Base-by-base conservation (phyloP, 2,888 invertebrate species). In the Hyppa rectilinea region DNA sequence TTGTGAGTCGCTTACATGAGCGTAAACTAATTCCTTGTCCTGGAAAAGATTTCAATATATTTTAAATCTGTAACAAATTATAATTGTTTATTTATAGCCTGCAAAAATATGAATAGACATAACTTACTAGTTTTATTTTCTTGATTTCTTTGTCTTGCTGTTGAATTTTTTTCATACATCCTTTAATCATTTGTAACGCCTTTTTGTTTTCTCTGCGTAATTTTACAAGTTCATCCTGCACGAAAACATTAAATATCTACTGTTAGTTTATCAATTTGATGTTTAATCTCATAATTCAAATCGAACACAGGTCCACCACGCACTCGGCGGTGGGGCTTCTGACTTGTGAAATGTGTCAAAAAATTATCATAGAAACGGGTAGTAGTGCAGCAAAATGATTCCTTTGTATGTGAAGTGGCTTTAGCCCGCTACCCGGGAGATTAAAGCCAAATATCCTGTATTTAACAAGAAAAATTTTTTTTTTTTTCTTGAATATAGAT, bases 141-240 rank as follows among this genome's bases (percentile, higher is more conserved):
- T 94, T 95, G 0, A 96, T 94, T 89, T 95, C 96, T 70, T 95
- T 95, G 78, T 96, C 96, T 82, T 96, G 92, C 78, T 96, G 95
- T 75, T 96, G 94, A 81, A 96, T 96, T 82, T 96, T 96, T 73
- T 96, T 95, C 93, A 96, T 94, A 78, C 96, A 96, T 40, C 95
- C 96, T 90, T 97, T 96, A 62, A 97, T 96, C 93, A 96, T 96
- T 85, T 96, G 96, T 56, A 96, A 88, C 4, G 96, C 96, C 85
- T 96, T 97, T 53, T 93, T 92, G 80, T 96, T 94, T 78, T 97
- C 96, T 20, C 89, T 89, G 53, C 96, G 95, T n/a, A 97, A 85
- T 77, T 94, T 95, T 29, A 94, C 91, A 60, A 96, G 85, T 84
- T 96, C 94, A 85, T 93, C 94, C 96, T 96, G 78, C n/a, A 88